A percentile compares a stretch with the other conserved stretches of the same genome.
phyloP scores from a whole-genome alignment of 2,113 vertebrate species.

The Nicator chloris region DNA sequence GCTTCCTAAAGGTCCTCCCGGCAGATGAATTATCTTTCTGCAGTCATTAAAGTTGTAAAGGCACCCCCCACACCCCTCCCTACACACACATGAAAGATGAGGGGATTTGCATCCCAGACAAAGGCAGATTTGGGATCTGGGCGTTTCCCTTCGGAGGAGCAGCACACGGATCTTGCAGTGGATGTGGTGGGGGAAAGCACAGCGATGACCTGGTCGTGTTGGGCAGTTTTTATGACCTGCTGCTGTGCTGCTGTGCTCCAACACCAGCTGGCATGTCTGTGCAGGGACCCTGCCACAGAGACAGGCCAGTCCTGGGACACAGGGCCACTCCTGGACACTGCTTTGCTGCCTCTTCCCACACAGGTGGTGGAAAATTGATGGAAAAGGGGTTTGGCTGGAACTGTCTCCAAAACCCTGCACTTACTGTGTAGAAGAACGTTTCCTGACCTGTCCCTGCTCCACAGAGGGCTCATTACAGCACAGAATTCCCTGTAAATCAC shows the following conservation, averaged over 20 bases:
- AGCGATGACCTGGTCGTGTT: rapidly evolving
- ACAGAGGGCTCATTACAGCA: not conserved
- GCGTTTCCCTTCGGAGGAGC: not conserved
- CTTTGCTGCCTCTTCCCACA: not conserved
- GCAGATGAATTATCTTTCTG: not conserved
- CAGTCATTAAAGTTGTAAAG: slow-evolving; percentile 17
- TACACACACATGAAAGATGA: not conserved
- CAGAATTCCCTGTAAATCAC: not conserved
- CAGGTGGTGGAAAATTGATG: not conserved
- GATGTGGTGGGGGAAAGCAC: not conserved
- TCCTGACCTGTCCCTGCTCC: not conserved
- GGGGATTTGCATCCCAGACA: not conserved
- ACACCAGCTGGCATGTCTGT: not conserved
- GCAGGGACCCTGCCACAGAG: not conserved
- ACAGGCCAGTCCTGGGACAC: not conserved
- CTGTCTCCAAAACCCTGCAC: not conserved
- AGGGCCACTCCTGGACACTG: not conserved
- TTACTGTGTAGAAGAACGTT: not conserved
- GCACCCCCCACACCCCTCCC: not conserved
- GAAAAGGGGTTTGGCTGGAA: not conserved
- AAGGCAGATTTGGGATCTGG: not conserved
- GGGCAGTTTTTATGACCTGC: not conserved
- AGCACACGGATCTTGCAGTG: not conserved
- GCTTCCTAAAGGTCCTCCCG: slow-evolving; percentile 27
- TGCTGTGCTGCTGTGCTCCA: not conserved